Conservation (phyloP, 2,113 vertebrate species). For the Trachemys scripta region DNA sequence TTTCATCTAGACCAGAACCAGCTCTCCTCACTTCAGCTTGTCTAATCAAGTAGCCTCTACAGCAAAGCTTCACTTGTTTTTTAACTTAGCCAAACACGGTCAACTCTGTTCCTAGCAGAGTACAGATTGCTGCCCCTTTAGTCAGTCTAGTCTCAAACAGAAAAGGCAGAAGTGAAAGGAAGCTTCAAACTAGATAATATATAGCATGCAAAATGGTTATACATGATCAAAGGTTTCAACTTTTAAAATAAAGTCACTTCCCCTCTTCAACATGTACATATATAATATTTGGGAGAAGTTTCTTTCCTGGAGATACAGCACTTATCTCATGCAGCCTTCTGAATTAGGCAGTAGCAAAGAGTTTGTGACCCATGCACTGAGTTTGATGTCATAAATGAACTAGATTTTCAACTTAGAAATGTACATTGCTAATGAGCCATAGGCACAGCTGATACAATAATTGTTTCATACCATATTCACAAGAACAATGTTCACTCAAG, state of each 20-base stretch:
- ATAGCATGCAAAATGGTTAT: neutral
- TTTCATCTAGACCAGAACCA: neutral
- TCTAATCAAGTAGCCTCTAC: neutral
- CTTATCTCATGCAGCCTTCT: neutral
- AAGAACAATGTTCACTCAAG: constrained; percentile 72
- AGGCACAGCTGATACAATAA: constrained; percentile 69
- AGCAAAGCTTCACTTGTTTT: neutral
- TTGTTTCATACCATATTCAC: constrained; percentile 55
- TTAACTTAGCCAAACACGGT: neutral
- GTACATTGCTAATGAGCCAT: constrained; percentile 66
- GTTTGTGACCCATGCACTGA: neutral
- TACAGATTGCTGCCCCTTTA: neutral
- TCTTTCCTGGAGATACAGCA: neutral
- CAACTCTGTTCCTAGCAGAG: neutral
- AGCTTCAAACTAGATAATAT: neutral
- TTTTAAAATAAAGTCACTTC: constrained; percentile 11
- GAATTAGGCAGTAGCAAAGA: neutral
- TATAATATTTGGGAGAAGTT: neutral
- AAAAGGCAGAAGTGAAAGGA: neutral
- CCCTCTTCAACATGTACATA: neutral
- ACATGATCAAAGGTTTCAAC: neutral
- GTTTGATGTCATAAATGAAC: constrained; percentile 42
- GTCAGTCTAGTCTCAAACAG: neutral
- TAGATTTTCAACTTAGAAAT: constrained; percentile 61
- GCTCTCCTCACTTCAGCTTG: neutral